Percentiles rank a stretch among this genome's conserved stretches.
Conservation (phyloP, 1,140 invertebrate genomes). For the Pogonomyrmex californicus region DNA sequence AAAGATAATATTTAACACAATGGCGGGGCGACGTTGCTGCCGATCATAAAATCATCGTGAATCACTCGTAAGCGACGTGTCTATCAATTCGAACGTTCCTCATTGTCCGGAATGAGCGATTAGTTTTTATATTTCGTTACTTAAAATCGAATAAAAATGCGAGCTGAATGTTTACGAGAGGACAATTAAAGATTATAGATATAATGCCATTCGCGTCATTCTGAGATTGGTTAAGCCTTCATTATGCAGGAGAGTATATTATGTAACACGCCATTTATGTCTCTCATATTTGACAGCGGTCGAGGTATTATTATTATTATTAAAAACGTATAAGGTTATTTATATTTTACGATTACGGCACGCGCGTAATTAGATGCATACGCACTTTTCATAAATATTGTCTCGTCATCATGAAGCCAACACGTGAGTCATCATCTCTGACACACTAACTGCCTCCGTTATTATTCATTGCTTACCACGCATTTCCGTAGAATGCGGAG, state of each 20-base stretch:
- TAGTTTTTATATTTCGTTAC: constrained; percentile 3
- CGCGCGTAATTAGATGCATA: not conserved
- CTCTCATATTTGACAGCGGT: not conserved
- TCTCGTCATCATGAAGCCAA: constrained; percentile 32
- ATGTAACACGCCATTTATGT: not conserved
- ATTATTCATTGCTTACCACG: constrained; percentile 32
- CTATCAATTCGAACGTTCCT: constrained; percentile 17
- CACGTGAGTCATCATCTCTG: constrained; percentile 39
- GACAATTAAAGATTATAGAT: not conserved
- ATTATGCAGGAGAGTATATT: not conserved
- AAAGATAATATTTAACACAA: constrained; percentile 23
- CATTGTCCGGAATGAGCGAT: not conserved
- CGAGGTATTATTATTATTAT: not conserved
- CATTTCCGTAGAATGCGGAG: constrained; percentile 29
- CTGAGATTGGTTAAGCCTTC: not conserved
- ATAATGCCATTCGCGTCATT: not conserved
- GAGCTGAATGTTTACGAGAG: not conserved
- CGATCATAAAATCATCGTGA: constrained; percentile 39
- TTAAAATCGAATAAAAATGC: not conserved
- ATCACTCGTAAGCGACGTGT: constrained; percentile 35
- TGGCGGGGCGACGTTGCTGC: not conserved
- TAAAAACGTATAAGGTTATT: not conserved
- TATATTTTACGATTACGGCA: not conserved
- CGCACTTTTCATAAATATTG: not conserved
- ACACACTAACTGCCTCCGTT: constrained; percentile 35